Base-by-base conservation (phyloP, 2,888 invertebrate species). In the Ferrisia virgata region DNA sequence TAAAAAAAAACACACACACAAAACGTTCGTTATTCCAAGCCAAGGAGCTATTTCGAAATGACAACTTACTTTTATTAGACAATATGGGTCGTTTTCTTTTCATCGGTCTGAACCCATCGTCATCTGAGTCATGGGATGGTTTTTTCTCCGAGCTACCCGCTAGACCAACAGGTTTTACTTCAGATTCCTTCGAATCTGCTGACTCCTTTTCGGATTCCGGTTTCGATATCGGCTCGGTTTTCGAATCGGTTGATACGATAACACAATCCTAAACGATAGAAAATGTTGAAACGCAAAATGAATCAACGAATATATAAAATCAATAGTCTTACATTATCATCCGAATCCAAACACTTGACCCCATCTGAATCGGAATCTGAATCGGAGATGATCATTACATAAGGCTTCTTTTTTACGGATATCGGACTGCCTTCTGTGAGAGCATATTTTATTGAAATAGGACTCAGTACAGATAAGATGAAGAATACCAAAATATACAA, bases 61-160 rank as follows among this genome's bases (percentile, higher is more conserved):
- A 79, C 8, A 64, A 25, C 33, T 47, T n/a, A 83, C 76, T 83
- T 72, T 83, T 83, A 13, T 43, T 43, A 6, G 28, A 28, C 25
- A 31, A 15, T 6, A 13, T 15, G 8, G 18, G 6, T 47, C 25
- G 39, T 69, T 83, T 83, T 33, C 83, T 39, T 28, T 83, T 83
- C 33, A 76, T 25, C 15, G 83, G 83, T 76, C 83, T 72, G 8
- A 83, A 28, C 1, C 11, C 15, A 28, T 83, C 83, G 13, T 83
- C 83, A 18, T 83, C 83, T 8, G 72, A 76, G 18, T 76, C 36
- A 25, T 36, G 28, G 1, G 53, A 0, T 36, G 5, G 36, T n/a
- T 18, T 76, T 5, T 76, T 36, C 8, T 76, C 72, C 0, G 28
- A 18, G 53, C 33, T 31, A 31, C 53, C 43, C 1, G 80, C n/a